Conservation (phyloP, 2,888 invertebrate species). For the Cheilosia soror region DNA sequence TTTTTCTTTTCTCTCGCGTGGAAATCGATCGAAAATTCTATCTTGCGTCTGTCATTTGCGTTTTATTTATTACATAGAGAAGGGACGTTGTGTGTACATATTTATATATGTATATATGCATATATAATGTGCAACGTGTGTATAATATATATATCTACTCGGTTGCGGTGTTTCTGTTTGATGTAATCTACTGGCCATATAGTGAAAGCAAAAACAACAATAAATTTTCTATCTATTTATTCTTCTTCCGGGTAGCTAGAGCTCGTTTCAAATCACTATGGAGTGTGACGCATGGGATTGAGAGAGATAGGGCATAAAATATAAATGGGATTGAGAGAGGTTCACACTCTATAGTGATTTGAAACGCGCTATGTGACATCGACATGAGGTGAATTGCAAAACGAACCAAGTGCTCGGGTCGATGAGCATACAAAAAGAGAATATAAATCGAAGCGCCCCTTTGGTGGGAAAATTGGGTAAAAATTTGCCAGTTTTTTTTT, state of each 20-base stretch:
- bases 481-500: not conserved
- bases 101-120: not conserved
- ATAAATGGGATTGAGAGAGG: too few species aligned
- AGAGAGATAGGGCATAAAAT: too few species aligned
- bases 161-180: constrained; percentile 63
- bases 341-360: too few species aligned
- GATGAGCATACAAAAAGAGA: not conserved
- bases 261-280: too few species aligned
- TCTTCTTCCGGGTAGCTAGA: constrained; percentile 57
- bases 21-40: constrained; percentile 79
- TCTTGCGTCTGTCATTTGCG: constrained; percentile 72
- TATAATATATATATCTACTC: constrained; percentile 7
- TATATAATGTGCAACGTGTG: constrained; percentile 50
- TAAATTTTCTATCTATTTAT: constrained; percentile 22
- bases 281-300: too few species aligned
- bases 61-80: constrained; percentile 60
- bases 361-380: too few species aligned
- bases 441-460: not conserved
- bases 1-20: constrained; percentile 52
- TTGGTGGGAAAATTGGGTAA: not conserved
- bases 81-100: constrained; percentile 4
- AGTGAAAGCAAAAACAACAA: constrained; percentile 25
- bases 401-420: too few species aligned
- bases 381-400: not conserved
- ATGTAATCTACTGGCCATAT: constrained; percentile 42